Evolutionary conservation across 2,888 invertebrate genomes (phyloP).

Genomic region (Campoplex capitator): DNA sequence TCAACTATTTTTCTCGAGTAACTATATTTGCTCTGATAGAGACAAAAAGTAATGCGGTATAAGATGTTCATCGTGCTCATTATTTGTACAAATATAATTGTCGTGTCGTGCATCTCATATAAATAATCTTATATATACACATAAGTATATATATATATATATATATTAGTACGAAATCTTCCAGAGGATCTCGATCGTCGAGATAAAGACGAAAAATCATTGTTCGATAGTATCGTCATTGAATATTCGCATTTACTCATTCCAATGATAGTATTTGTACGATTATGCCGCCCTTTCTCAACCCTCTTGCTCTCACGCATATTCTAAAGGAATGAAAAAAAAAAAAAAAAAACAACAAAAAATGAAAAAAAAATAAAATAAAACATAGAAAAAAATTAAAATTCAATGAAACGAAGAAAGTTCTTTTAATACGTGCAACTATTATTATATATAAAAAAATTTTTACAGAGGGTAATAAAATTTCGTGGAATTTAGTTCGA

Average conservation of each 20-base stretch:
- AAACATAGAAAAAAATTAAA: not conserved
- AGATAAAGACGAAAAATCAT: slow-evolving; percentile 48
- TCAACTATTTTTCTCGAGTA: slow-evolving; percentile 17
- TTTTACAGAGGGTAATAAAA: slow-evolving; percentile 39
- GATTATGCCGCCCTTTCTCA: slow-evolving; percentile 63
- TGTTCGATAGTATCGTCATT: slow-evolving; percentile 58
- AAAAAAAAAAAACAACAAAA: not conserved
- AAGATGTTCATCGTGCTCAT: slow-evolving; percentile 62
- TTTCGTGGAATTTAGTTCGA: not conserved
- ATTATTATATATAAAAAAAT: slow-evolving; percentile 28
- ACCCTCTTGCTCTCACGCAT: slow-evolving; percentile 38
- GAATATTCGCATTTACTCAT: slow-evolving; percentile 72
- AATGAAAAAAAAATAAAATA: too few relatives aligned
- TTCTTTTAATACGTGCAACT: slow-evolving; percentile 35
- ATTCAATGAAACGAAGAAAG: slow-evolving; percentile 20
- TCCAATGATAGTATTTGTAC: slow-evolving; percentile 72
- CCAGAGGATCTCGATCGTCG: slow-evolving; percentile 62
- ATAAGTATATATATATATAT: not conserved
- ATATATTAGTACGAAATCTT: slow-evolving; percentile 60
- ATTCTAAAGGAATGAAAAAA: too few relatives aligned
- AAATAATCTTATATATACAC: not conserved
- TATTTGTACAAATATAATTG: slow-evolving; percentile 69
- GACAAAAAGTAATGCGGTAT: slow-evolving; percentile 14
- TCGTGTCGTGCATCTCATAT: slow-evolving; percentile 55
- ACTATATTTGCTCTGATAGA: slow-evolving; percentile 41